Base-by-base conservation (phyloP, 2,797 vertebrate species). In the Hafferia zeledoni region DNA sequence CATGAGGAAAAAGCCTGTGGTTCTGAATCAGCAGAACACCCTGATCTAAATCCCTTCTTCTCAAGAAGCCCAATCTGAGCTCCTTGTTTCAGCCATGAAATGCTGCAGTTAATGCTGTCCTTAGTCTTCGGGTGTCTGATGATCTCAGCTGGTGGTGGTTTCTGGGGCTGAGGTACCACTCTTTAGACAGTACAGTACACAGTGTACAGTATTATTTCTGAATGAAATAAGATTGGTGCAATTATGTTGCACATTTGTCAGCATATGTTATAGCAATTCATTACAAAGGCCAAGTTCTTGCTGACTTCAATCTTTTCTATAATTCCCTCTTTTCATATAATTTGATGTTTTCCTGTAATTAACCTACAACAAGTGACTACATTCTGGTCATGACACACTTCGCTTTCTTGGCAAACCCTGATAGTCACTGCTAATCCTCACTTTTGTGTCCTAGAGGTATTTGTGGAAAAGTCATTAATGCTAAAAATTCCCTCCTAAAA, bases 21-120 rank as follows among this genome's bases (percentile, higher is more conserved):
- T 14, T 64, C 44, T 31, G 44, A 86, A 31, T 41, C 20, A 43
- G 24, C 27, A 77, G 37, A 71, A 44, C 41, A 63, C 30, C 10
- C 19, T 35, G 35, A 41, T 37, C 23, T 52, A 43, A 46, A 46
- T 23, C 17, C 15, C 19, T 74, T 31, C 20, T 65, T 33, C 2
- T 2, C 13, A 4, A 23, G 16, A 63, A 79, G 28, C 6, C 15
- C 2, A 0, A 8, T 28, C 10, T 28, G 44, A 57, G 17, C 6
- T 5, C 19, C 19, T 61, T 49, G 57, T 24, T 59, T 55, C 52
- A 70, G 28, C 27, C 28, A 9, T 37, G 27, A 74, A 43, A 47
- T 19, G 46, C 24, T 27, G 12, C 13, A 35, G 35, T 63, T 65
- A 27, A 33, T 0, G 0, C 10, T 43, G 46, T 49, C 41, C 24